Evolutionary conservation across 1,140 invertebrate species (phyloP).

Genomic region (Sitobion miscanthi): DNA sequence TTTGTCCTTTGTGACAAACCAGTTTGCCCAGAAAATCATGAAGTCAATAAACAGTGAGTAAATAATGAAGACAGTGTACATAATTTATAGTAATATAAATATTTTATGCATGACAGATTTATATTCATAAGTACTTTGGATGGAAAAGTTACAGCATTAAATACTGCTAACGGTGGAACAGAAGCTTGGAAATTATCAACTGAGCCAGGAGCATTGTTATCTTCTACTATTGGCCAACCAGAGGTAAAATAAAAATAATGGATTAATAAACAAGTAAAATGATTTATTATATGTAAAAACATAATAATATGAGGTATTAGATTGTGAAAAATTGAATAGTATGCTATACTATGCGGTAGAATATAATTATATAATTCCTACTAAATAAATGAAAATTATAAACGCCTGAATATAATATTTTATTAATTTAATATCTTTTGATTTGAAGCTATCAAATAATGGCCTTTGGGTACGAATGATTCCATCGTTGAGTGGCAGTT

Average conservation of each 20-base stretch:
- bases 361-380: background rate
- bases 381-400: background rate
- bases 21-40: slow-evolving; percentile 9
- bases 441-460: slow-evolving; percentile 78
- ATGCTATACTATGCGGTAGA: background rate
- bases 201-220: slow-evolving; percentile 75
- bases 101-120: slow-evolving; percentile 62
- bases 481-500: slow-evolving; percentile 85
- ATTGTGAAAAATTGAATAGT: background rate
- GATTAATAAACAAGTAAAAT: background rate
- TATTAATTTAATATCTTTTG: background rate
- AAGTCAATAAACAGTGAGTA: slow-evolving; percentile 32
- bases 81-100: slow-evolving; percentile 26
- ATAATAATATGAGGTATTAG: background rate
- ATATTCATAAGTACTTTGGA: slow-evolving; percentile 87
- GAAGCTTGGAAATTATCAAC: slow-evolving; percentile 78
- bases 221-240: slow-evolving; percentile 82
- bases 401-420: background rate
- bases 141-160: slow-evolving; percentile 81
- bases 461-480: slow-evolving; percentile 87
- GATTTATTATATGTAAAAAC: slow-evolving; percentile 5
- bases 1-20: slow-evolving; percentile 19
- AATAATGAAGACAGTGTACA: background rate
- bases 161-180: slow-evolving; percentile 71
- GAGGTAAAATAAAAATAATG: slow-evolving; percentile 68